Conservation (phyloP, 2,797 vertebrate genomes). For the Lacerta bilineata region DNA sequence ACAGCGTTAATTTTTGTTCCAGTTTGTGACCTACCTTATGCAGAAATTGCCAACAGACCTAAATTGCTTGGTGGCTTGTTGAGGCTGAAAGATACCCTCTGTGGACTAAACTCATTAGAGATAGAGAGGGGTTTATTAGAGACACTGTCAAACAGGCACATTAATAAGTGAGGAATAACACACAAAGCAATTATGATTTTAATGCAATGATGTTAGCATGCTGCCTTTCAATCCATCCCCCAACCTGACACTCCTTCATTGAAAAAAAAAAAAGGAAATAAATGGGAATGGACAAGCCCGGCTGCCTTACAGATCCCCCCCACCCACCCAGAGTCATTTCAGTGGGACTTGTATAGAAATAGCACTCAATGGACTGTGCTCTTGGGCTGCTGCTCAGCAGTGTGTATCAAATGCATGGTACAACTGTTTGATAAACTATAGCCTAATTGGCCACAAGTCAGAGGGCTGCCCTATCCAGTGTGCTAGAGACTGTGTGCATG, state of each 20-base stretch:
- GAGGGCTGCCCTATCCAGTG: background rate
- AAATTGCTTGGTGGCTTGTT: conserved; percentile 68
- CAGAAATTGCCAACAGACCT: conserved; percentile 63
- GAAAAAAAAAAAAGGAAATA: conserved; percentile 57
- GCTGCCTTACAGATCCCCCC: background rate
- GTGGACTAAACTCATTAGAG: conserved; percentile 70
- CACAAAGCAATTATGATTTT: conserved; percentile 76
- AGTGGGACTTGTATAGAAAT: background rate
- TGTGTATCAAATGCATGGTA: background rate
- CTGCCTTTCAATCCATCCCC: conserved; percentile 37
- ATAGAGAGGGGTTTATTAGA: conserved; percentile 70
- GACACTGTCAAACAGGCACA: conserved; percentile 68
- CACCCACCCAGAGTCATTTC: background rate
- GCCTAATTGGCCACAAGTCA: background rate
- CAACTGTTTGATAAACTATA: background rate
- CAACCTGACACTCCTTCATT: conserved; percentile 1
- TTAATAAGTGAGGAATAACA: conserved; percentile 74
- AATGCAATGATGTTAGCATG: conserved; percentile 67
- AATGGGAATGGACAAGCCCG: conserved; percentile 48
- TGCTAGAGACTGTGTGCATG: background rate
- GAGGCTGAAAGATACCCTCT: conserved; percentile 71
- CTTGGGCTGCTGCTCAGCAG: background rate
- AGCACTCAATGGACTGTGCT: background rate
- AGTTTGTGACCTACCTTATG: conserved; percentile 57
- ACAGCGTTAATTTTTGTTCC: conserved; percentile 60